These are phyloP conservation scores for Cabera pusaria DNA, from an alignment of 2,888 invertebrate genomes.

Conservation along the genomic window DNA sequence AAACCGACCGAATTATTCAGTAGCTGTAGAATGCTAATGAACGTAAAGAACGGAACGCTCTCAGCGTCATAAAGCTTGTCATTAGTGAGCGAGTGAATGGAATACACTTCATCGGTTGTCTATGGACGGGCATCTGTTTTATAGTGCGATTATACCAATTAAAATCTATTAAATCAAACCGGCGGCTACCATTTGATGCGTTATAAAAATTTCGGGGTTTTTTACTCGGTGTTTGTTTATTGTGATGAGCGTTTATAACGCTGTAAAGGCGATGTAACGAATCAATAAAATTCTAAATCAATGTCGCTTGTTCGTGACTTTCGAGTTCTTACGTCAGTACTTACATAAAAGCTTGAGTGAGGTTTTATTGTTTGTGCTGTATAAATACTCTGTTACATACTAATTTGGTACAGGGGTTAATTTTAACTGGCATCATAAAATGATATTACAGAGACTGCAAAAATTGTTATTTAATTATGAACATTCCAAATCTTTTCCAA, in stretches of 20 bases:
- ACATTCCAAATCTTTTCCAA: no score
- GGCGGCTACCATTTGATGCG: slow-evolving; percentile 76
- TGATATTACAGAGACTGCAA: no score
- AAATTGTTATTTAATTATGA: no score
- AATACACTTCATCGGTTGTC: slow-evolving; percentile 69
- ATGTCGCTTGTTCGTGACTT: slow-evolving; percentile 30
- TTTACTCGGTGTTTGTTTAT: slow-evolving; percentile 74
- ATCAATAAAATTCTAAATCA: slow-evolving; percentile 46
- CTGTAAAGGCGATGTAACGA: slow-evolving; percentile 51
- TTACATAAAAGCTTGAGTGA: slow-evolving; percentile 15
- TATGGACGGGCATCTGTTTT: slow-evolving; percentile 69
- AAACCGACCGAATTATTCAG: slow-evolving; percentile 77
- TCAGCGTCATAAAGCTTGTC: slow-evolving; percentile 53
- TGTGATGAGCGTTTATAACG: slow-evolving; percentile 70
- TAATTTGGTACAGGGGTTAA: slow-evolving; percentile 32
- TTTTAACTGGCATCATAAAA: slow-evolving; percentile 41
- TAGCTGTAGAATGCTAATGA: slow-evolving; percentile 77
- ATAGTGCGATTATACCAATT: slow-evolving; percentile 77
- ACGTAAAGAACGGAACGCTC: slow-evolving; percentile 60
- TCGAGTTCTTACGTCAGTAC: slow-evolving; percentile 19
- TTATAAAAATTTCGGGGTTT: slow-evolving; percentile 59
- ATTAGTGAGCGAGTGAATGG: slow-evolving; percentile 67
- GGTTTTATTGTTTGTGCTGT: slow-evolving; percentile 11
- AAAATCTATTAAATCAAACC: slow-evolving; percentile 78
- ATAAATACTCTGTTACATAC: slow-evolving; percentile 5